phyloP scores from a whole-genome alignment of 2,113 vertebrate species.

The Xenopus borealis region DNA sequence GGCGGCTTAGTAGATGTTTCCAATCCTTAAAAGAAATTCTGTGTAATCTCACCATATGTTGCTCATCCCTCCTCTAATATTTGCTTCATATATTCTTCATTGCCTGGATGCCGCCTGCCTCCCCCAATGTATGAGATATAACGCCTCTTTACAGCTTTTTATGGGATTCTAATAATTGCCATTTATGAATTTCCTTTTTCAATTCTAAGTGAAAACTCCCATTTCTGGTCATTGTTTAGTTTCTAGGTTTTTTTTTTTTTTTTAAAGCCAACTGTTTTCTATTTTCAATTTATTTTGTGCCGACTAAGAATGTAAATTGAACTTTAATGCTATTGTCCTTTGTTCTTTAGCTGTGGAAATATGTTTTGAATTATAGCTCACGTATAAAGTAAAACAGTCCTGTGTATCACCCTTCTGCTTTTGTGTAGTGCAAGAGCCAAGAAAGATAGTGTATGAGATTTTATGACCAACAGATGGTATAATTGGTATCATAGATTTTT shows the following conservation, averaged over 20 bases:
- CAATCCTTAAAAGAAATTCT: not conserved
- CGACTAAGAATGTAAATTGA: conserved; percentile 74
- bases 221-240: conserved; percentile 49
- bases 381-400: conserved; percentile 62
- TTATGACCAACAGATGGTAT: conserved; percentile 76
- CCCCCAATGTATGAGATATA: conserved; percentile 8
- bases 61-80: conserved; percentile 13
- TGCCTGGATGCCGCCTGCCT: conserved; percentile 2
- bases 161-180: conserved; percentile 36
- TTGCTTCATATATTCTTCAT: not conserved
- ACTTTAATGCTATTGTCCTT: conserved; percentile 70
- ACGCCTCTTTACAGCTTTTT: conserved; percentile 25
- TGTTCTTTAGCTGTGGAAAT: conserved; percentile 70
- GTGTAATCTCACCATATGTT: conserved; percentile 10
- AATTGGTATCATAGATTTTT: conserved; percentile 66
- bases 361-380: conserved; percentile 72
- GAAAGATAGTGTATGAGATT: conserved; percentile 66
- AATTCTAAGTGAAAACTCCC: conserved; percentile 42
- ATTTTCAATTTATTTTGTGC: conserved; percentile 75
- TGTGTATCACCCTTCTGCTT: conserved; percentile 63
- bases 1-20: not conserved
- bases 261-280: conserved; percentile 63
- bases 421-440: conserved; percentile 61
- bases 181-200: conserved; percentile 47
- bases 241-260: conserved; percentile 40